Conservation (phyloP, 2,113 vertebrate genomes). For the Canis aureus region DNA sequence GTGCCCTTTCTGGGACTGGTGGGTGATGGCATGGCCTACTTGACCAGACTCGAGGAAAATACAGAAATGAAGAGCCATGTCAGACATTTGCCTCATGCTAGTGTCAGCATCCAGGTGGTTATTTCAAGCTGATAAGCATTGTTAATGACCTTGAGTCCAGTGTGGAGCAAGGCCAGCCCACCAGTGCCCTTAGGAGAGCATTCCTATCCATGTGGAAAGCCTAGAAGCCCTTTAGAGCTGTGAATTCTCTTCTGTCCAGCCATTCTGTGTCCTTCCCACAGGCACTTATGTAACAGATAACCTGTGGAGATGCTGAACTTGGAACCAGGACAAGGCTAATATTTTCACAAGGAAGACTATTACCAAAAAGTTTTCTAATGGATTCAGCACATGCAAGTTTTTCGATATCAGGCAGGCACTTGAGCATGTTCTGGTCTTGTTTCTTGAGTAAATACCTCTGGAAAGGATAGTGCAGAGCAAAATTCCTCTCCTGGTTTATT, state of each 20-base stretch:
- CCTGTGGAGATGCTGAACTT: slow-evolving; percentile 83
- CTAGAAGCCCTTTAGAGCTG: slow-evolving; percentile 8
- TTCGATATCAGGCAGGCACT: slow-evolving; percentile 74
- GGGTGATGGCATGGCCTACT: background rate
- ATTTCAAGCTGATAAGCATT: slow-evolving; percentile 53
- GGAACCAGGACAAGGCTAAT: slow-evolving; percentile 85
- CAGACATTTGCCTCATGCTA: background rate
- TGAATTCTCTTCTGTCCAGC: background rate
- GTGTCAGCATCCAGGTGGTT: slow-evolving; percentile 4
- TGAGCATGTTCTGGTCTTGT: slow-evolving; percentile 67
- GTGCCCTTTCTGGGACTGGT: background rate
- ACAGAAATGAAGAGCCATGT: background rate
- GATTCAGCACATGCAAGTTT: slow-evolving; percentile 82
- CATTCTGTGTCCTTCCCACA: slow-evolving; percentile 65
- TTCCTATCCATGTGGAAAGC: slow-evolving; percentile 26
- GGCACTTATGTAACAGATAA: slow-evolving; percentile 83
- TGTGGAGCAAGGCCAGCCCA: background rate
- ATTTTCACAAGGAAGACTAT: slow-evolving; percentile 86
- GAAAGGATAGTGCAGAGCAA: slow-evolving; percentile 67
- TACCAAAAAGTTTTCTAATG: slow-evolving; percentile 80
- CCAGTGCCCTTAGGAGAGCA: background rate
- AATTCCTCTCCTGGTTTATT: slow-evolving; percentile 62
- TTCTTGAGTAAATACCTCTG: slow-evolving; percentile 80
- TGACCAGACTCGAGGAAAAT: background rate
- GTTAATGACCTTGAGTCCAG: background rate